Evolutionary conservation across 2,888 invertebrate genomes (phyloP), one percentile per base, ranked within the genome.

Genomic region (Buathra laborator): DNA sequence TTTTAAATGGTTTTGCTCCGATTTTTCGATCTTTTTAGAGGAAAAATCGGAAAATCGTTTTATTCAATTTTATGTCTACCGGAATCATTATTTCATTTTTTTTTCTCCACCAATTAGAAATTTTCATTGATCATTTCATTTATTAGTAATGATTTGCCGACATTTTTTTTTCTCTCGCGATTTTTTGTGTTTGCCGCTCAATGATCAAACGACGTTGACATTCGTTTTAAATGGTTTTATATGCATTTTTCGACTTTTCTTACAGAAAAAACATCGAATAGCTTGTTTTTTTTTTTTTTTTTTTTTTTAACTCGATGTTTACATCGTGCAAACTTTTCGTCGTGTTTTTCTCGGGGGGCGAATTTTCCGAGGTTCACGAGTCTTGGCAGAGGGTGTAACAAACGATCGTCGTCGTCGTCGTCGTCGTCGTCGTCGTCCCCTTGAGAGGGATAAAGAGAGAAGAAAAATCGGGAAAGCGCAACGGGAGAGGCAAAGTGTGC

Each of bases 401-500:
- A 78, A 78, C 14, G 44, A 16, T 62, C 56, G 53, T 16, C 46
- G 66, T 59, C 24, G 29, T 44, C 24, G 24, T 2, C 24, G 29
- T 44, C 24, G 24, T 2, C 24, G 29, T 44, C 24, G 24, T 24
- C 24, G 24, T 16, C 10, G 29, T 32, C 29, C 32, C 62, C 62
- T 62, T 32, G 62, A 32, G 51, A 56, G 66, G 29, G 51, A 32
- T 7, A n/a, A 44, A 16, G 37, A 64, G 51, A 53, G 48, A n/a
- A 68, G 37, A 81, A 77, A 67, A 48, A 81, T 59, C 51, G 67
- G 70, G 70, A 62, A 79, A 76, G 64, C 19, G 72, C 48, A 53
- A 80, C 62, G 46, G 37, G 62, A 66, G 76, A 68, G 10, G 67
- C 56, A 32, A 44, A 59, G 62, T 81, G 66, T 74, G 56, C 67